A percentile compares a stretch with the other conserved stretches of the same genome.
These are phyloP conservation scores for Lanius ludovicianus DNA, from an alignment of 2,113 vertebrate species.

Conservation along the genomic window DNA sequence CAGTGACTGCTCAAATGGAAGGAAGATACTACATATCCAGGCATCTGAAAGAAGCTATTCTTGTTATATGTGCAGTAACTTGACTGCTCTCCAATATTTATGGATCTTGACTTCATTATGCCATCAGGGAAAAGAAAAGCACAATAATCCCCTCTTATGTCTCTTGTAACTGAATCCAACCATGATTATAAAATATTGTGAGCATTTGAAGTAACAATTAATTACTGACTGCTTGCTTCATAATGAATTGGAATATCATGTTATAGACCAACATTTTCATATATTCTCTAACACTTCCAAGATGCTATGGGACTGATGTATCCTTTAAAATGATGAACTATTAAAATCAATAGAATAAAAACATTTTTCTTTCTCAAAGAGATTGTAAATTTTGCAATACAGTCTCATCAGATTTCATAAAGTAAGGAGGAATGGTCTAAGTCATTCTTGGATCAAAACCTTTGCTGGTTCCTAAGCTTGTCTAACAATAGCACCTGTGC, in stretches of 20 bases:
- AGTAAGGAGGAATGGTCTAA: not conserved
- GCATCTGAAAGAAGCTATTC: not conserved
- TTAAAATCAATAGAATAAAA: not conserved
- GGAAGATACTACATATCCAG: not conserved
- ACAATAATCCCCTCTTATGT: conserved; percentile 58
- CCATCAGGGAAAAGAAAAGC: conserved; percentile 48
- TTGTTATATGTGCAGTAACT: not conserved
- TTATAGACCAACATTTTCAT: not conserved
- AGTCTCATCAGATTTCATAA: not conserved
- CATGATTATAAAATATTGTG: conserved; percentile 63
- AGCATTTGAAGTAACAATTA: conserved; percentile 66
- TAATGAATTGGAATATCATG: conserved; percentile 62
- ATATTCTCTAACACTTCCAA: not conserved
- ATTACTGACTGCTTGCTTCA: conserved; percentile 53
- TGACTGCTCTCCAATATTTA: conserved; percentile 42
- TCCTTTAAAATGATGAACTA: not conserved
- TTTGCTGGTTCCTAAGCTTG: not conserved
- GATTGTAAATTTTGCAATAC: not conserved
- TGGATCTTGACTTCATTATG: conserved; percentile 19
- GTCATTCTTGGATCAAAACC: not conserved
- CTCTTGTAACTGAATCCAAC: conserved; percentile 65
- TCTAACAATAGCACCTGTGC: not conserved
- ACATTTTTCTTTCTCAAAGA: not conserved
- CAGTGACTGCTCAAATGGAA: not conserved
- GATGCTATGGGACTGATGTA: not conserved